Conservation (phyloP, 2,113 vertebrate species). For the Catharus minimus region DNA sequence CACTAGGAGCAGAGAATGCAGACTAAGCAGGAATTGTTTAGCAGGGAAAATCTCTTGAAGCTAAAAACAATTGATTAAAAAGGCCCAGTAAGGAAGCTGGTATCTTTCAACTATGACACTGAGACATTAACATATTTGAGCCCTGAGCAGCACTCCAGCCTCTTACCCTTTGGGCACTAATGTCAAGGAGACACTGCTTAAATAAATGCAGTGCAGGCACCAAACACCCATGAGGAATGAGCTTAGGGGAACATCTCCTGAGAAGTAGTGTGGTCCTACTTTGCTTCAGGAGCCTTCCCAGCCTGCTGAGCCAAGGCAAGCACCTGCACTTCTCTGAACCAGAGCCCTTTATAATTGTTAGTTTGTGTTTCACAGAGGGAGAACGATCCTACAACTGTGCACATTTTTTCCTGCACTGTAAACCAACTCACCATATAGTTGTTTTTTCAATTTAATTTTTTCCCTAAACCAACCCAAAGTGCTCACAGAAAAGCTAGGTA, state of each 20-base stretch:
- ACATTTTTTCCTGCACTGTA: background rate
- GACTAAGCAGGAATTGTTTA: background rate
- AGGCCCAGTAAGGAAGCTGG: background rate
- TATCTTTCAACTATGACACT: background rate
- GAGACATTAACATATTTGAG: conserved; percentile 7
- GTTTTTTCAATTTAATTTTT: background rate
- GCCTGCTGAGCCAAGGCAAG: background rate
- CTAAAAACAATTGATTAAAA: conserved; percentile 15
- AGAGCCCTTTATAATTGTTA: background rate
- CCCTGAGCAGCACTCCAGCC: background rate
- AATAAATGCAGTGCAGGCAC: conserved; percentile 25
- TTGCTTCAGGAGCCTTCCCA: background rate
- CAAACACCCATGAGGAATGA: background rate
- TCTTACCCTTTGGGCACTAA: background rate
- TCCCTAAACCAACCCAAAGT: conserved; percentile 28
- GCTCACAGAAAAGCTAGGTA: conserved; percentile 61
- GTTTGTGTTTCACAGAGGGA: background rate
- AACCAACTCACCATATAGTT: conserved; percentile 24
- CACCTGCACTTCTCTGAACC: background rate
- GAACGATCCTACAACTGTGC: background rate
- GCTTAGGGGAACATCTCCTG: background rate
- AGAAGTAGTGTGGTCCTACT: background rate
- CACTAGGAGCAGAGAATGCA: background rate
- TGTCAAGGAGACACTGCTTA: background rate
- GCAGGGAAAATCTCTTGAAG: background rate